Evolutionary conservation across 2,888 invertebrate genomes (phyloP).

Genomic region (Melanostoma scalare): DNA sequence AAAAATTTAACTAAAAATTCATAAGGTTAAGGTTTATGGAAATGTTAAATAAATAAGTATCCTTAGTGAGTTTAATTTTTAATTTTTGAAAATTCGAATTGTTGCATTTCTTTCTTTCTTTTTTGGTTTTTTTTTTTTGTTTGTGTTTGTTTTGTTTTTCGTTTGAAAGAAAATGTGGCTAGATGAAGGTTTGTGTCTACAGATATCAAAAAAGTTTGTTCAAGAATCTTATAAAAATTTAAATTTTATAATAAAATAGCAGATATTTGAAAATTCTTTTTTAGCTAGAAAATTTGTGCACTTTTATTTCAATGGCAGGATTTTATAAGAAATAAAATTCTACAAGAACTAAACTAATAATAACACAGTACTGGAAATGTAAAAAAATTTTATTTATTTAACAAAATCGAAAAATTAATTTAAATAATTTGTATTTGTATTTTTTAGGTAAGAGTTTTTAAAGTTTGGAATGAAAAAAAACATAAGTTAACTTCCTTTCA

Average conservation of each 20-base stretch:
- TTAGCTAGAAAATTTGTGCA: slow-evolving; percentile 61
- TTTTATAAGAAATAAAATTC: slow-evolving; percentile 10
- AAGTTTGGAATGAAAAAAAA: too few species aligned
- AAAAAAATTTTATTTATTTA: neutral
- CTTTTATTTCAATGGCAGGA: slow-evolving; percentile 45
- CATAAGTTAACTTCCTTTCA: too few species aligned
- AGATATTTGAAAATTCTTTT: slow-evolving; percentile 9
- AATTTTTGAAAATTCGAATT: neutral
- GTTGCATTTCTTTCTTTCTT: neutral
- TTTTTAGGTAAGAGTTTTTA: too few species aligned
- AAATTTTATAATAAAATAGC: neutral
- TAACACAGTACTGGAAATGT: neutral
- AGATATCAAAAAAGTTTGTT: neutral
- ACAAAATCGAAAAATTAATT: too few species aligned
- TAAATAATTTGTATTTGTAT: too few species aligned
- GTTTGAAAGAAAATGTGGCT: neutral
- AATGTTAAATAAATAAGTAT: neutral
- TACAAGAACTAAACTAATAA: neutral
- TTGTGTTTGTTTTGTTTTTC: neutral
- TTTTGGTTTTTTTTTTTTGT: neutral
- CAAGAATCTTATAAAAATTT: neutral
- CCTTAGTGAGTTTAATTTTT: slow-evolving; percentile 8
- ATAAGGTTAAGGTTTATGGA: slow-evolving; percentile 10
- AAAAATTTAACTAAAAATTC: slow-evolving; percentile 15
- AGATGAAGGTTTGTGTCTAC: neutral